phyloP scores from a whole-genome alignment of 2,113 vertebrate species.

The Pangasianodon hypophthalmus region DNA sequence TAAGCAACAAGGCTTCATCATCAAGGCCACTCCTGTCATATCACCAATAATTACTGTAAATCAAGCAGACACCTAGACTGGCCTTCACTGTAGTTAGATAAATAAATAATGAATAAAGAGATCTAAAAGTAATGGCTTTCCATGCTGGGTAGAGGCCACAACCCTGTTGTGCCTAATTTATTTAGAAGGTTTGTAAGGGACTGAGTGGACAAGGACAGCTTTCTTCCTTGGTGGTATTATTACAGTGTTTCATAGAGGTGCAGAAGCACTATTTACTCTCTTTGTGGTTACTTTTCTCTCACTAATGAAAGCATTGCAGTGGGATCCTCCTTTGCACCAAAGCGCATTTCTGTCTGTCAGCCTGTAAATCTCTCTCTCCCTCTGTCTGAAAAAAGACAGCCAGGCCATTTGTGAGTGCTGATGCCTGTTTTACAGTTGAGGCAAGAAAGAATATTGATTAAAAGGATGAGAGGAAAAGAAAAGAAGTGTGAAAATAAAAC shows the following conservation, averaged over 20 bases:
- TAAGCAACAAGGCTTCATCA: constrained; percentile 16
- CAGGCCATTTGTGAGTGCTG: constrained; percentile 23
- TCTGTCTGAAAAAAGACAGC: constrained; percentile 17
- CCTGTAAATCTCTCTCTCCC: not conserved
- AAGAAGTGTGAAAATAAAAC: constrained; percentile 17
- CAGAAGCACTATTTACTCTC: constrained; percentile 6
- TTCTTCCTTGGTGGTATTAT: constrained; percentile 34
- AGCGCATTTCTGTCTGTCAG: constrained; percentile 27
- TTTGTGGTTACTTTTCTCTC: constrained; percentile 6
- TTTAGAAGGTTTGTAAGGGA: constrained; percentile 10
- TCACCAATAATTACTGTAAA: constrained; percentile 17
- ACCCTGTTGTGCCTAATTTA: constrained; percentile 20
- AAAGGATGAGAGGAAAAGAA: constrained; percentile 12
- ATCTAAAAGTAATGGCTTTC: constrained; percentile 2
- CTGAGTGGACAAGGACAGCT: constrained; percentile 6
- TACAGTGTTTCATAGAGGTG: constrained; percentile 3
- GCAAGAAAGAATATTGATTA: constrained; percentile 27
- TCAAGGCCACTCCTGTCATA: constrained; percentile 18
- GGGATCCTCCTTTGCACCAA: constrained; percentile 20
- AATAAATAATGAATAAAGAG: constrained; percentile 40
- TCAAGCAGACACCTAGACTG: constrained; percentile 1
- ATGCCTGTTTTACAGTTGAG: constrained; percentile 19
- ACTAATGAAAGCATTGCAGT: constrained; percentile 38
- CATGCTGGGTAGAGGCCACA: not conserved
- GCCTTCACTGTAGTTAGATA: constrained; percentile 23